Evolutionary conservation across 2,888 invertebrate genomes (phyloP).

Genomic region (Trissolcus japonicus): DNA sequence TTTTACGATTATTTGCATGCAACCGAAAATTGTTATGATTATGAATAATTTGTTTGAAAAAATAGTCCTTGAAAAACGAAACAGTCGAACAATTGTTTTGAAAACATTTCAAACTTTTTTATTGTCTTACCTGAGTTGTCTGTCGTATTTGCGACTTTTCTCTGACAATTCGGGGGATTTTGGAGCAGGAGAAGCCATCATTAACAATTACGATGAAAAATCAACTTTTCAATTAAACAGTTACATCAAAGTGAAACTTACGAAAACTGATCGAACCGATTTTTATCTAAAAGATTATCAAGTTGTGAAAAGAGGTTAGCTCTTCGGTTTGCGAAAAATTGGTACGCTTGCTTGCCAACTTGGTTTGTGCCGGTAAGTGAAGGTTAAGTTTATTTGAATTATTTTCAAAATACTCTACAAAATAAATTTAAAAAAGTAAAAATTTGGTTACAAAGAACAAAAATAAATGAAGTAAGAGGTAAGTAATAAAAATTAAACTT

Average conservation of each 20-base stretch:
- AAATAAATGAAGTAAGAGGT: no score
- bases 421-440: no score
- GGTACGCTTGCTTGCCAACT: constrained; percentile 1
- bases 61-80: no score
- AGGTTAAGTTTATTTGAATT: constrained; percentile 2
- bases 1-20: no score
- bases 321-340: constrained; percentile 9
- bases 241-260: constrained; percentile 4
- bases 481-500: no score
- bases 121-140: constrained; percentile 80
- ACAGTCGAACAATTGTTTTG: no score
- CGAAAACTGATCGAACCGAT: background rate
- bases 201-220: background rate
- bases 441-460: no score
- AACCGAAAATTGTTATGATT: no score
- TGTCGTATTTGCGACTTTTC: constrained; percentile 87
- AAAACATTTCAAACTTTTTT: no score
- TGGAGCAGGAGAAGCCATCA: constrained; percentile 83
- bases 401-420: no score
- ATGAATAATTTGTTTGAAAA: no score
- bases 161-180: constrained; percentile 86
- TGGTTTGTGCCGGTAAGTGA: constrained; percentile 2
- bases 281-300: background rate
- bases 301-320: constrained; percentile 14
- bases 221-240: background rate